Conservation (phyloP, 2,113 vertebrate genomes). For the Crotalus horridus region DNA sequence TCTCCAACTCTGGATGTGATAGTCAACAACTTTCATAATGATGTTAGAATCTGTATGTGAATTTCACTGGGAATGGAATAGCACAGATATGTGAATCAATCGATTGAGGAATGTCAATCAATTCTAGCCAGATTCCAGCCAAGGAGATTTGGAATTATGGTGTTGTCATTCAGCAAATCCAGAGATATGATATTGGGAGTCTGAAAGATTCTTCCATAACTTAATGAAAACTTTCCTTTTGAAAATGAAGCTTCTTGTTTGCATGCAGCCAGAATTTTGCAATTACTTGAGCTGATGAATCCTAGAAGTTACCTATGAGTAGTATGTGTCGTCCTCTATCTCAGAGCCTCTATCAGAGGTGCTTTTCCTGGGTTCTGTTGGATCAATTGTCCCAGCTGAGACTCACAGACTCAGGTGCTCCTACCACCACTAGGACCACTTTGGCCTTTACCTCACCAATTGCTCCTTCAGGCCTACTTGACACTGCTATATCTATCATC, state of each 20-base stretch:
- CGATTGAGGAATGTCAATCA: background rate
- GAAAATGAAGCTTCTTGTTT: background rate
- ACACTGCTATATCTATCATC: too few relatives aligned
- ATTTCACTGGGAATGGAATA: background rate
- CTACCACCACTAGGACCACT: too few relatives aligned
- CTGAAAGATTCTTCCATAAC: background rate
- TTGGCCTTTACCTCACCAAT: too few relatives aligned
- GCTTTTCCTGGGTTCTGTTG: too few relatives aligned
- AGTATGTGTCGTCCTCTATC: too few relatives aligned
- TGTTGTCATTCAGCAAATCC: background rate
- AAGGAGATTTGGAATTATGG: background rate
- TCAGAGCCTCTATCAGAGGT: too few relatives aligned
- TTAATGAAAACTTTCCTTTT: background rate
- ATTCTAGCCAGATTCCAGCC: background rate
- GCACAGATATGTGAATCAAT: background rate
- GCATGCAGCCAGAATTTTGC: background rate
- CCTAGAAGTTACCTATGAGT: background rate
- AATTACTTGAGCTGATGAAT: background rate
- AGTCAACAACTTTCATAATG: background rate
- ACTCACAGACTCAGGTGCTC: too few relatives aligned
- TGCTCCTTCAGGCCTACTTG: too few relatives aligned
- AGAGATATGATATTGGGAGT: background rate
- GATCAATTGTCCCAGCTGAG: too few relatives aligned
- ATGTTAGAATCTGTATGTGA: background rate
- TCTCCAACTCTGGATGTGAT: background rate